phyloP scores from a whole-genome alignment of 2,888 invertebrate species.

The Tupiocoris notatus region DNA sequence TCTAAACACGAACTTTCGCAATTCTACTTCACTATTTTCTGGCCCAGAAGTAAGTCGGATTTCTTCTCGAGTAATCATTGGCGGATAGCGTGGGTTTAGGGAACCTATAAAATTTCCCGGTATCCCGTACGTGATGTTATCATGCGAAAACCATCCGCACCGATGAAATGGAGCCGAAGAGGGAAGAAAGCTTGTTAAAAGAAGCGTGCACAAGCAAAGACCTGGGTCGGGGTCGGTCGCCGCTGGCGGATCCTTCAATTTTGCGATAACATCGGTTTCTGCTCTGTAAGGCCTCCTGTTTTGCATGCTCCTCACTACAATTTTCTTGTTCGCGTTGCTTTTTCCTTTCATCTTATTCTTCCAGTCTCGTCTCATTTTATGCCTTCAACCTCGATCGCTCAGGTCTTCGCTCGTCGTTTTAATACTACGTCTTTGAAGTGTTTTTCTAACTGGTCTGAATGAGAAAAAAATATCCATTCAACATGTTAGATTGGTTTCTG shows the following conservation, averaged over 20 bases:
- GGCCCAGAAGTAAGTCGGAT: too few species aligned
- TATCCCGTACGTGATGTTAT: neutral
- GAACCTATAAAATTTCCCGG: neutral
- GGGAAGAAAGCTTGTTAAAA: neutral
- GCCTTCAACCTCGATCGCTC: neutral
- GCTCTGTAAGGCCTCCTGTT: constrained; percentile 2
- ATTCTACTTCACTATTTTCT: too few species aligned
- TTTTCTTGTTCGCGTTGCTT: neutral
- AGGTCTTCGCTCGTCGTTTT: neutral
- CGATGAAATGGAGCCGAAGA: neutral
- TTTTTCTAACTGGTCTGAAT: too few species aligned
- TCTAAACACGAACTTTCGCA: too few species aligned
- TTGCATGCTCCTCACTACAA: constrained; percentile 4
- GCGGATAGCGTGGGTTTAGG: neutral
- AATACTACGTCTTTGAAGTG: too few species aligned
- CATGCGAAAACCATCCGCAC: neutral
- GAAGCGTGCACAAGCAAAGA: neutral
- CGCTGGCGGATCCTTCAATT: constrained; percentile 14
- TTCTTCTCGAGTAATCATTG: neutral
- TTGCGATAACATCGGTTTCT: constrained; percentile 11
- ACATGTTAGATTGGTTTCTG: too few species aligned
- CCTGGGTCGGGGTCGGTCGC: neutral
- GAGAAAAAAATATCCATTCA: too few species aligned
- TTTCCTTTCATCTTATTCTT: neutral
- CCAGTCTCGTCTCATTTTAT: neutral